Base-by-base conservation (phyloP, 1,140 invertebrate genomes). In the Aphelenchoides besseyi region DNA sequence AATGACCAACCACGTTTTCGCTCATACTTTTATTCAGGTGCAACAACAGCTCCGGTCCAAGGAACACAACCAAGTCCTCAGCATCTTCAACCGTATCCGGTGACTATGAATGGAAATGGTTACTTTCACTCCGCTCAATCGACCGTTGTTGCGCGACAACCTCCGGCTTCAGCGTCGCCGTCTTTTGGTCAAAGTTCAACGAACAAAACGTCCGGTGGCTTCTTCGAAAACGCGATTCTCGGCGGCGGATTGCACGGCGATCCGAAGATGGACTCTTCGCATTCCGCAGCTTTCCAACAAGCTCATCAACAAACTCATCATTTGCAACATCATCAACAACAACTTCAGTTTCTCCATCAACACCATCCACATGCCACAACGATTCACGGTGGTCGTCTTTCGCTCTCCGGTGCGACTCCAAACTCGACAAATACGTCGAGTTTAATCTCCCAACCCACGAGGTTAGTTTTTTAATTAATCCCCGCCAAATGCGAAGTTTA, bases 391-490 rank as follows among this genome's bases (percentile, higher is more conserved):
- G 74, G 73, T 29, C 72, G 68, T 36, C 67, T 74, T 41, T 74
- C 74, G 26, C 74, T 75, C 35, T 77, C 74, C 36, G 30, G 32
- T 9, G 36, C 26, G 30, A 72, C 69, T 28, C 29, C 69, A 3
- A 69, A 33, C 68, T 18, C 68, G 28, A 71, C n/a, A 16, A 68
- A 70, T 32, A 64, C 59, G 3, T n/a, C 30, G 5, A 69, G 61
- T 32, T 18, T 5, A 26, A 68, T 59, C 68, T 64, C 70, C 48
- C 41, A 78, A 41, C 53, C 78, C 68, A 57, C 79, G 67, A 64
- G 35, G 81, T 52, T 69, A 68, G 59, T 48, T 48, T 48, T 12
- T 48, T 48, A 12, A 23, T 48, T 48, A 23, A 23, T 12, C 12
- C 12, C 41, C 12, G 23, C 41, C 41, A 23, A 48, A 23, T 16